A percentile compares a stretch with the other conserved stretches of the same genome.
These are phyloP conservation scores for Takifugu rubripes DNA, from an alignment of 2,797 vertebrate genomes.

Conservation along the genomic window DNA sequence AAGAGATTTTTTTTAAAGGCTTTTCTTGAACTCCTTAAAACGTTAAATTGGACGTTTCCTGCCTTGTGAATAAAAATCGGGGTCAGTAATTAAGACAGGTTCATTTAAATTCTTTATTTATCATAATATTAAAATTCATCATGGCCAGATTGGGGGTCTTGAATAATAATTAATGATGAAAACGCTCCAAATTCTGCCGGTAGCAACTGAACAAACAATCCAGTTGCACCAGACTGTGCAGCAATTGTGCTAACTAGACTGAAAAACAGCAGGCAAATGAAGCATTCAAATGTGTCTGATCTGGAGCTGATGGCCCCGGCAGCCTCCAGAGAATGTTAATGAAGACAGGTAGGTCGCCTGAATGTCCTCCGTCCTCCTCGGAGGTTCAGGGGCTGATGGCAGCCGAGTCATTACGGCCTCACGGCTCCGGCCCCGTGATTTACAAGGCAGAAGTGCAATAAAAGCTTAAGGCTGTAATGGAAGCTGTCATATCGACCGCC, in stretches of 20 bases:
- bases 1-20: background rate
- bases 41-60: background rate
- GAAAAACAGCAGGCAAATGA: constrained; percentile 8
- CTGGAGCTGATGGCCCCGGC: background rate
- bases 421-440: constrained; percentile 55
- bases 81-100: no score
- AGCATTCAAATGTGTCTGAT: background rate
- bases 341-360: background rate
- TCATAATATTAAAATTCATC: no score
- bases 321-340: background rate
- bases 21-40: no score
- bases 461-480: constrained; percentile 70
- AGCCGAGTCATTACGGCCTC: constrained; percentile 58
- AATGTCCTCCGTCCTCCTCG: constrained; percentile 5
- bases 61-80: no score
- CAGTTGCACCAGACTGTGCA: constrained; percentile 13
- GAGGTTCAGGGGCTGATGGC: constrained; percentile 45
- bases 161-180: no score
- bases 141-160: background rate
- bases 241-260: constrained; percentile 7
- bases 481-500: constrained; percentile 69
- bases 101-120: no score
- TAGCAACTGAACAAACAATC: background rate
- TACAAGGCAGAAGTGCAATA: constrained; percentile 62
- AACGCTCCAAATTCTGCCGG: no score